A percentile compares a stretch with the other conserved stretches of the same genome.
Evolutionary conservation across 2,113 vertebrate species (phyloP).

Genomic region (Felis chaus): DNA sequence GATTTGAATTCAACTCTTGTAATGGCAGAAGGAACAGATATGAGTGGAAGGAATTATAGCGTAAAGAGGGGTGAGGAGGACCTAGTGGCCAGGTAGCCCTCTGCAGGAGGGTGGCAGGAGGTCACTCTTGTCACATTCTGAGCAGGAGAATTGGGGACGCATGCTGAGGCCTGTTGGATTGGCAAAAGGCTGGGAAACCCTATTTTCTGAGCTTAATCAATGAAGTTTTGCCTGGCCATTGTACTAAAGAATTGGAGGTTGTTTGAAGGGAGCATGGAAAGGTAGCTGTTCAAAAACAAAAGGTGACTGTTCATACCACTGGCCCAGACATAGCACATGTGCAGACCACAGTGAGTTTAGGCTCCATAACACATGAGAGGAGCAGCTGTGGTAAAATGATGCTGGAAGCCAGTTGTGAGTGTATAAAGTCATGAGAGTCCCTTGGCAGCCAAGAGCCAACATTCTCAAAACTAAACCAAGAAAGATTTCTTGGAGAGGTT

Average conservation of each 20-base stretch:
- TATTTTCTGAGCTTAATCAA: background rate
- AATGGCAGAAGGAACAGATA: background rate
- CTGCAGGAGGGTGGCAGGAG: background rate
- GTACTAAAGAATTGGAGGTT: background rate
- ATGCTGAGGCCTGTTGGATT: background rate
- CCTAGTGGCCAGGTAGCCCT: background rate
- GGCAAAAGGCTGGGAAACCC: background rate
- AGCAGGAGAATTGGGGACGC: background rate
- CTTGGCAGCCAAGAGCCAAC: background rate
- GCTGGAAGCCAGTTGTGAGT: background rate
- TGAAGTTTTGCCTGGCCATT: background rate
- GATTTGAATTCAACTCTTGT: background rate
- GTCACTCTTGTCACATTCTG: background rate
- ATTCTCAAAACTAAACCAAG: background rate
- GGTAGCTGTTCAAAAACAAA: background rate
- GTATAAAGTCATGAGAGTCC: background rate
- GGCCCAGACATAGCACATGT: background rate
- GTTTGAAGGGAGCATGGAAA: background rate
- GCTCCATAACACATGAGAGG: background rate
- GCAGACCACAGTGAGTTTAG: background rate
- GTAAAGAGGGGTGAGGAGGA: background rate
- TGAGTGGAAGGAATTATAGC: background rate
- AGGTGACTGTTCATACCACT: background rate
- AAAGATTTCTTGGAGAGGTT: background rate
- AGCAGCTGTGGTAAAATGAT: accelerated